A percentile compares a stretch with the other conserved stretches of the same genome.
These are phyloP conservation scores for Macrosteles quadrilineatus DNA, from an alignment of 1,140 invertebrate genomes.

Conservation along the genomic window DNA sequence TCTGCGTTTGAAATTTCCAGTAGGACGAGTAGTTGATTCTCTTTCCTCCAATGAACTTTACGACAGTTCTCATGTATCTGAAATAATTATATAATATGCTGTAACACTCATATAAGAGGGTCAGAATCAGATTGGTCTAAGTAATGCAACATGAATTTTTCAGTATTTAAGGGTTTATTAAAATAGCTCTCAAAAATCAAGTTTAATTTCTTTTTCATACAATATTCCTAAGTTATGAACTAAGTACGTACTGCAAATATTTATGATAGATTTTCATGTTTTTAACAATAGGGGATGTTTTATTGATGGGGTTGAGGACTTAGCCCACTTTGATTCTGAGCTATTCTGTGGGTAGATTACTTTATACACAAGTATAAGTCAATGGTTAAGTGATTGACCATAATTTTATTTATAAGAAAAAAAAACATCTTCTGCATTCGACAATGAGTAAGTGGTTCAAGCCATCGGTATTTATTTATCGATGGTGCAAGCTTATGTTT, in stretches of 20 bases:
- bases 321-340: conserved; percentile 8
- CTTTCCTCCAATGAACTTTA: no score
- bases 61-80: no score
- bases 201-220: not conserved
- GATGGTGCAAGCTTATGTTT: not conserved
- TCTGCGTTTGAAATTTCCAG: not conserved
- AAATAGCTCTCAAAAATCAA: not conserved
- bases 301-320: not conserved
- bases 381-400: not conserved
- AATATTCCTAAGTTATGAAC: not conserved
- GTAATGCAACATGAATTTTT: not conserved
- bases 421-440: not conserved
- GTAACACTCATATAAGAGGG: no score
- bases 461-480: not conserved
- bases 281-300: not conserved
- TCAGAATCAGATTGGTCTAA: conserved; percentile 8
- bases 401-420: not conserved
- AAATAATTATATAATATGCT: no score
- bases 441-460: not conserved
- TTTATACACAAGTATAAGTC: not conserved
- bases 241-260: not conserved
- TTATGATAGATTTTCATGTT: not conserved
- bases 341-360: not conserved
- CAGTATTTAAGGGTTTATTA: not conserved
- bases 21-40: not conserved